Evolutionary conservation across 2,888 invertebrate genomes (phyloP).

Genomic region (Zele albiditarsus): DNA sequence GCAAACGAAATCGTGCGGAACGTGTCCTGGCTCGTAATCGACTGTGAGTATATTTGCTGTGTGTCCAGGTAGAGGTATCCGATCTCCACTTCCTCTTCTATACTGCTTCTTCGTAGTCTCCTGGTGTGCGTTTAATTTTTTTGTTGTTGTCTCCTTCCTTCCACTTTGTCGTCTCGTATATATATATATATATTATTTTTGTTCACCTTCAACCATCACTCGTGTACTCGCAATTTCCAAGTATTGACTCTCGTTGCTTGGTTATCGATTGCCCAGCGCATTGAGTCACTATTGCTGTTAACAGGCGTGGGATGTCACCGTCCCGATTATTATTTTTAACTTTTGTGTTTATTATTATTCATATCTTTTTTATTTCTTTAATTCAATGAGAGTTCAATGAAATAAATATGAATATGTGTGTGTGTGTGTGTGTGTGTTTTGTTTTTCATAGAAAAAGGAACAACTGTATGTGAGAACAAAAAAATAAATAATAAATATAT

Average conservation of each 20-base stretch:
- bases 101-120: slow-evolving; percentile 39
- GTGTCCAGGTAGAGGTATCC: slow-evolving; percentile 36
- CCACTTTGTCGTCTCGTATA: slow-evolving; percentile 12
- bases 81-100: slow-evolving; percentile 44
- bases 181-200: slow-evolving; percentile 37
- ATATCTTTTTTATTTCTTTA: neutral
- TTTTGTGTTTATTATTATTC: slow-evolving; percentile 29
- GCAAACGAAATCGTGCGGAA: slow-evolving; percentile 47
- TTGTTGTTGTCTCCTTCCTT: slow-evolving; percentile 33
- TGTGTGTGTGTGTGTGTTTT: too few relatives aligned
- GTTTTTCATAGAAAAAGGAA: too few relatives aligned
- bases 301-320: slow-evolving; percentile 38
- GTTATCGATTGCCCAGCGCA: slow-evolving; percentile 26
- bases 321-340: slow-evolving; percentile 7
- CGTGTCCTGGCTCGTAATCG: slow-evolving; percentile 47
- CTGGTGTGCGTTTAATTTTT: slow-evolving; percentile 25
- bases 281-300: slow-evolving; percentile 17
- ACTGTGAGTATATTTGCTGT: slow-evolving; percentile 44
- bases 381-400: neutral
- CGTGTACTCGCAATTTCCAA: slow-evolving; percentile 21
- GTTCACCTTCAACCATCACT: slow-evolving; percentile 38
- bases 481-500: too few relatives aligned
- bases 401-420: neutral
- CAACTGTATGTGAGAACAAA: too few relatives aligned
- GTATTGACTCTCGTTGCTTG: slow-evolving; percentile 25